These are phyloP conservation scores for Hofmannophila pseudospretella DNA, from an alignment of 2,888 invertebrate genomes.

Conservation along the genomic window DNA sequence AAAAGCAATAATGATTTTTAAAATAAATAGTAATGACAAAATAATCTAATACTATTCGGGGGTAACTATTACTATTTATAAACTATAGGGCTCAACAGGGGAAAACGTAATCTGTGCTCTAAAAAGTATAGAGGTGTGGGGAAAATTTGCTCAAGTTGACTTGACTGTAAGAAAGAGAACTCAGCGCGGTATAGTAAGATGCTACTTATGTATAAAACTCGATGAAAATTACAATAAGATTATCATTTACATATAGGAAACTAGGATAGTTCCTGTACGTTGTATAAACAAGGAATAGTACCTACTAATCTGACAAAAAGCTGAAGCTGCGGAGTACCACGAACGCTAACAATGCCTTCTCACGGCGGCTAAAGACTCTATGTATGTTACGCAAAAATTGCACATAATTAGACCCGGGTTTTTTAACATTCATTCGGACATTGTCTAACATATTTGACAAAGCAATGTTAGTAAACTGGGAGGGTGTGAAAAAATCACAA, in stretches of 20 bases:
- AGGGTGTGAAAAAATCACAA: slow-evolving; percentile 33
- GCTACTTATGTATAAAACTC: not conserved
- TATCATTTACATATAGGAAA: slow-evolving; percentile 13
- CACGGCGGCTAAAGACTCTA: slow-evolving; percentile 34
- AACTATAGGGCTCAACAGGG: not conserved
- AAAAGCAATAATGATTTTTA: too few species aligned
- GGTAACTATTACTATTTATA: not conserved
- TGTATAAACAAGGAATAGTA: slow-evolving; percentile 53
- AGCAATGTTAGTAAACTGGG: slow-evolving; percentile 33
- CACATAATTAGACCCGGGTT: slow-evolving; percentile 50
- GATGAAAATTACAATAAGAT: not conserved
- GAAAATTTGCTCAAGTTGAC: not conserved
- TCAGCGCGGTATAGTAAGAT: too few species aligned
- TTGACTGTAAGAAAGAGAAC: too few species aligned
- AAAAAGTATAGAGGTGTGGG: slow-evolving; percentile 1
- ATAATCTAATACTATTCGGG: too few species aligned
- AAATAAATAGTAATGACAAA: too few species aligned
- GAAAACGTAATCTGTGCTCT: not conserved
- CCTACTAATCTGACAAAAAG: slow-evolving; percentile 39
- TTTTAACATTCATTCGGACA: slow-evolving; percentile 45
- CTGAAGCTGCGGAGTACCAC: slow-evolving; percentile 19
- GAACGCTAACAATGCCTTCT: slow-evolving; percentile 35
- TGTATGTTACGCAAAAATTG: slow-evolving; percentile 56
- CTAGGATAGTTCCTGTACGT: slow-evolving; percentile 44
- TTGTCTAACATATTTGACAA: slow-evolving; percentile 46